Evolutionary conservation across 2,113 vertebrate genomes (phyloP).

Genomic region (Campylorhamphus procurvoides): DNA sequence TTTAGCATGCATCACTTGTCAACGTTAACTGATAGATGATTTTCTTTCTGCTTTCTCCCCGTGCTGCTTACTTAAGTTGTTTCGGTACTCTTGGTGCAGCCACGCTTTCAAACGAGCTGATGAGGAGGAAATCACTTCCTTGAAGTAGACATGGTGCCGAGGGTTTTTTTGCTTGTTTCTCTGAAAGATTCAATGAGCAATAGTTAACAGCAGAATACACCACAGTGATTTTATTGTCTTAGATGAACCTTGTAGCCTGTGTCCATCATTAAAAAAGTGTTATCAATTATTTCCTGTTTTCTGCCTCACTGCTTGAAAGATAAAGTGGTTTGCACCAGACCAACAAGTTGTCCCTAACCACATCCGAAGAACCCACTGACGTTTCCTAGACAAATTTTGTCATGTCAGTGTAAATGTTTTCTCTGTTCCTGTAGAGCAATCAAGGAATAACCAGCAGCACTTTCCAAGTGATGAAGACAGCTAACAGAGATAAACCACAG

Average conservation of each 20-base stretch:
- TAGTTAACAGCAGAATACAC: not conserved
- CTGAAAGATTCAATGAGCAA: not conserved
- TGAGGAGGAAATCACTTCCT: not conserved
- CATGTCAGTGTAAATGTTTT: conserved; percentile 25
- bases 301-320: not conserved
- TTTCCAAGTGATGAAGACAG: conserved; percentile 67
- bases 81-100: not conserved
- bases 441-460: conserved; percentile 69
- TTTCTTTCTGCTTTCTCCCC: not conserved
- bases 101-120: fast-evolving
- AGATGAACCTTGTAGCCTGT: not conserved
- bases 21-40: not conserved
- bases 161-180: not conserved
- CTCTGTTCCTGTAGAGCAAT: conserved; percentile 22
- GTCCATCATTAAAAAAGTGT: not conserved
- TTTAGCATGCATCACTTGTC: fast-evolving
- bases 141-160: not conserved
- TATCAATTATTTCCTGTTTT: conserved; percentile 42
- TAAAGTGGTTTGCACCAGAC: not conserved
- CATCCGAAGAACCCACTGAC: conserved; percentile 37
- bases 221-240: fast-evolving
- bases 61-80: not conserved
- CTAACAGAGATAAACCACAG: conserved; percentile 38
- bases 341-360: conserved; percentile 48
- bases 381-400: conserved; percentile 55